Conservation (phyloP, 2,113 vertebrate species). For the Pteronura brasiliensis region DNA sequence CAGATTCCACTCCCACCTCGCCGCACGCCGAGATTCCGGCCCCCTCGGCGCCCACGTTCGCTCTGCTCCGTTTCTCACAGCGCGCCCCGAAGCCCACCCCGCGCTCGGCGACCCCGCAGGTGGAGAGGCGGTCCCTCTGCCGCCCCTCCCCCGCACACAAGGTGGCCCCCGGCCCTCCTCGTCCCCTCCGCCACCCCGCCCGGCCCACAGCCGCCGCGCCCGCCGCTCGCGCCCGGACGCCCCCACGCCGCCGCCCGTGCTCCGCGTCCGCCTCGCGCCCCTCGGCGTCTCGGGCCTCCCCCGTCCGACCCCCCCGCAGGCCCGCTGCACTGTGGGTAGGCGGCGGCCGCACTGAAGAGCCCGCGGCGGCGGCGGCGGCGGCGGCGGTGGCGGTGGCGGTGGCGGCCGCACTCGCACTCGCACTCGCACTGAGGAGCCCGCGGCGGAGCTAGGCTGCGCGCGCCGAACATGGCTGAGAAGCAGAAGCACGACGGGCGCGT, state of each 20-base stretch:
- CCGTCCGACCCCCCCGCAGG: not conserved
- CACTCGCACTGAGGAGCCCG: not conserved
- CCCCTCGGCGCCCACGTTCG: not conserved
- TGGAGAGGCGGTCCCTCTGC: too few relatives aligned
- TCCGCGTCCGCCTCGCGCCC: not conserved
- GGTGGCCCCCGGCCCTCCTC: fast-evolving
- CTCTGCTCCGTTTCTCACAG: fast-evolving
- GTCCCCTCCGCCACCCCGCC: not conserved
- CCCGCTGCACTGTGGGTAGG: conserved; percentile 75
- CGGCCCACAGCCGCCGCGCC: fast-evolving
- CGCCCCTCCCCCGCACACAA: not conserved
- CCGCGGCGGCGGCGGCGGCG: conserved; percentile 32
- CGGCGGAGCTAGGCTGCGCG: conserved; percentile 62
- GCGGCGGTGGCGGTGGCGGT: not conserved
- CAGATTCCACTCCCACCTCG: not conserved
- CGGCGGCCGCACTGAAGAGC: conserved; percentile 1
- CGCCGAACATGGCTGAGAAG: conserved; percentile 93
- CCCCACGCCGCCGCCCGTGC: not conserved
- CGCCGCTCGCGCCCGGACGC: not conserved
- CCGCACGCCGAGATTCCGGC: not conserved
- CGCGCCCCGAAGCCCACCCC: fast-evolving
- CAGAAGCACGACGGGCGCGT: conserved; percentile 95
- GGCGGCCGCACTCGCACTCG: too few relatives aligned
- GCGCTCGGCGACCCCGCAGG: not conserved
- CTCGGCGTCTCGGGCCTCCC: not conserved